phyloP scores from a whole-genome alignment of 2,888 invertebrate species.

The Stenchaetothrips biformis region DNA sequence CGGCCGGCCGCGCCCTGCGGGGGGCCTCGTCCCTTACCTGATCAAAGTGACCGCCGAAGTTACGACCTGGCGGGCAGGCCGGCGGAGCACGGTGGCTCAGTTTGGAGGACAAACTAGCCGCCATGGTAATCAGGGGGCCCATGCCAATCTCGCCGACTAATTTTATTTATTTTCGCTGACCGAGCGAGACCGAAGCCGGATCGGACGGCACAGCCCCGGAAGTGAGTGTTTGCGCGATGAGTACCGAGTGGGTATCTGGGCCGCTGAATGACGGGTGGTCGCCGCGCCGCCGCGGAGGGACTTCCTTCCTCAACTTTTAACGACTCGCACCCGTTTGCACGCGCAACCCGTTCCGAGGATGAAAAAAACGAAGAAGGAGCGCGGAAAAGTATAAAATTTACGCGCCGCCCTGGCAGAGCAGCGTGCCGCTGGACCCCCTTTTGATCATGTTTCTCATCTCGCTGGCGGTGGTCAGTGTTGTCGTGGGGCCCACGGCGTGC shows the following conservation, averaged over 20 bases:
- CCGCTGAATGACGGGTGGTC: not conserved
- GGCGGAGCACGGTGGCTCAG: not conserved
- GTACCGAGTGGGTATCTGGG: not conserved
- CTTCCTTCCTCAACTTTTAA: not conserved
- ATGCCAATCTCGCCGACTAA: not conserved
- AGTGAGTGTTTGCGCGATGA: slow-evolving; percentile 6
- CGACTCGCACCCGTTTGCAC: not conserved
- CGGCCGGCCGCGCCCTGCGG: too few relatives aligned
- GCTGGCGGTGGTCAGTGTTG: too few relatives aligned
- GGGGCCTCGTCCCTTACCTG: not conserved
- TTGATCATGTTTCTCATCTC: too few relatives aligned
- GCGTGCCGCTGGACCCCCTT: too few relatives aligned
- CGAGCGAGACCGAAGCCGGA: not conserved
- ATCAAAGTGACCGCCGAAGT: not conserved
- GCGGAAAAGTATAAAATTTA: too few relatives aligned
- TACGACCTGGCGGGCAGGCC: not conserved
- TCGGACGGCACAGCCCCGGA: not conserved
- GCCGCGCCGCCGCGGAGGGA: not conserved
- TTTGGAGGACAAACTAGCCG: not conserved
- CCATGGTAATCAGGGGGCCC: not conserved
- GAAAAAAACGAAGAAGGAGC: too few relatives aligned
- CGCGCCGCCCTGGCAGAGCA: too few relatives aligned
- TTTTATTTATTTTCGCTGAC: not conserved
- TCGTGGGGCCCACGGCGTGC: too few relatives aligned
- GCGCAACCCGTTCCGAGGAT: too few relatives aligned